Evolutionary conservation across 2,797 vertebrate species (phyloP), one percentile per base, ranked within the genome.

Genomic region (Labeo calbasu): DNA sequence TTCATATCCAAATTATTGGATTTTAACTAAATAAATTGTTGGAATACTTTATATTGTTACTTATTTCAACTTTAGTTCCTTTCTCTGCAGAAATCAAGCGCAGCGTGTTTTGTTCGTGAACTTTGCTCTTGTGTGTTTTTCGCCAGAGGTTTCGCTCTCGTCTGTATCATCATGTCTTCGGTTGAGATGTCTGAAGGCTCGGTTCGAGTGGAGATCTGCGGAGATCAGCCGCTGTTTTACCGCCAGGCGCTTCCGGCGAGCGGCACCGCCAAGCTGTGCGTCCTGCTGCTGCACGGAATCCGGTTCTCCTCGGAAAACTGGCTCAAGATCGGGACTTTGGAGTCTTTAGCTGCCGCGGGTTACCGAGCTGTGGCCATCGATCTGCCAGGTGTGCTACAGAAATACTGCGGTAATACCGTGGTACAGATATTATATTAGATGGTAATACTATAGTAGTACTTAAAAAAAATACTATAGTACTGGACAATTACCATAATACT

Each of bases 271-370:
- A 89, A 57, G 36, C 91, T 96, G 88, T 93, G 94, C 0, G 94
- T 99, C 77, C 89, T 99, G 70, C 94, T 99, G 73, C 92, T 99
- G 85, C 98, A 99, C 0, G 98, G 98, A 9, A 97, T 98, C 80
- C 96, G 96, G 8, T 99, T 99, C 94, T 97, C 97, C 36, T 99
- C 98, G 0, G 93, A 97, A 85, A 97, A 96, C 86, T 99, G 98
- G 98, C 93, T 96, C 48, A 92, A 87, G 5, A 94, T 98, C 83
- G 95, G 93, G 69, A 97, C 98, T 0, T 93, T 99, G 43, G 90
- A 94, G 81, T 86, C 57, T 0, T 89, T 99, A 88, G 97, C 97
- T 0, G 92, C 93, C 40, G 96, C 95, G 0, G 96, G 97, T 70
- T 96, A 95, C 90, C 92, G 94, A 0, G 97, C 97, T 0, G 94